Conservation (phyloP, 2,797 vertebrate genomes). For the Varecia variegata region DNA sequence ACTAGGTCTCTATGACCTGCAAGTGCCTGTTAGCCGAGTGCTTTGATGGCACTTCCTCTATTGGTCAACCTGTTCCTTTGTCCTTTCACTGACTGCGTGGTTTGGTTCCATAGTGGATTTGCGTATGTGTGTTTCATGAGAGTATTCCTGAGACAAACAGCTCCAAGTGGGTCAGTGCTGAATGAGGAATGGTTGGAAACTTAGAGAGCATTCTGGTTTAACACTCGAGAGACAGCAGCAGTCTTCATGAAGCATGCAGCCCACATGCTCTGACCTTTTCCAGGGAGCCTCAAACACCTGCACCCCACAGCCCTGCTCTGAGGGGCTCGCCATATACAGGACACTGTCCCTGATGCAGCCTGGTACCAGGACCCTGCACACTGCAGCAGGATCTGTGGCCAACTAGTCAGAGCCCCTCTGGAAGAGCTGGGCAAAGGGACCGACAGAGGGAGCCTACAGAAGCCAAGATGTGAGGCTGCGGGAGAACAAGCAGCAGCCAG, state of each 20-base stretch:
- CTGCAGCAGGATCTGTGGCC: neutral
- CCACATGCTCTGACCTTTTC: neutral
- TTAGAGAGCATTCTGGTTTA: neutral
- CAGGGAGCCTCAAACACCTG: neutral
- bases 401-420: neutral
- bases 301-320: fast-evolving
- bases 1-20: neutral
- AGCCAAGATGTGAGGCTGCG: neutral
- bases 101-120: neutral
- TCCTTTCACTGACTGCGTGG: neutral
- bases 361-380: neutral
- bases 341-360: too few species aligned
- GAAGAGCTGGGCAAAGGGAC: neutral
- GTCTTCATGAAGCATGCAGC: neutral
- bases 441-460: neutral
- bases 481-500: neutral
- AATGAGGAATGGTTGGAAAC: neutral
- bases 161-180: neutral
- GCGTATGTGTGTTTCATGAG: neutral
- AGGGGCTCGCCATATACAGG: fast-evolving
- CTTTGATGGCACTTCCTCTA: neutral
- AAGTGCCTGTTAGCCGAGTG: neutral
- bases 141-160: neutral
- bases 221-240: neutral
- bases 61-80: neutral